phyloP scores from a whole-genome alignment of 2,113 vertebrate species.

The Leuciscus idus region DNA sequence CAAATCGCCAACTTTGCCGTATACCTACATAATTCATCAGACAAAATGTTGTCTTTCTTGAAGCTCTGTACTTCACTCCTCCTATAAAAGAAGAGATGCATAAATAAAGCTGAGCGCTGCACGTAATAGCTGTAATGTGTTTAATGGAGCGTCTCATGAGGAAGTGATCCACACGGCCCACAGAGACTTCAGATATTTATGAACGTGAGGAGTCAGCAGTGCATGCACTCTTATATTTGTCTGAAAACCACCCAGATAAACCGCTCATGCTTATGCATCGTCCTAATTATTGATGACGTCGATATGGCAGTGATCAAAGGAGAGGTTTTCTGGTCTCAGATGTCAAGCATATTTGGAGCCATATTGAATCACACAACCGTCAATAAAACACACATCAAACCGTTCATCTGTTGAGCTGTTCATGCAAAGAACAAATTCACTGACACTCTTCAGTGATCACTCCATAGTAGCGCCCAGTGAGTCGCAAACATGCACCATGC shows the following conservation, averaged over 20 bases:
- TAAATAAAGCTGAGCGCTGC: not conserved
- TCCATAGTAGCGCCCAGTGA: not conserved
- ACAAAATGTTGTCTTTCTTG: not conserved
- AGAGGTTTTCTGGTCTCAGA: not conserved
- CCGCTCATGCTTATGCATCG: not conserved
- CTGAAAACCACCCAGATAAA: conserved; percentile 9
- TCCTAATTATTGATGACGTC: conserved; percentile 2
- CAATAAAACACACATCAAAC: conserved; percentile 3
- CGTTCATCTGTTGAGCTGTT: conserved; percentile 12
- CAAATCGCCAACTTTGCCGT: not conserved
- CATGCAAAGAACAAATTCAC: not conserved
- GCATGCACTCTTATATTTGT: conserved; percentile 17
- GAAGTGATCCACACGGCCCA: conserved; percentile 19
- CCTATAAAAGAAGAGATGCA: not conserved
- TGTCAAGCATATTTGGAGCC: conserved; percentile 6
- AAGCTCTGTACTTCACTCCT: not conserved
- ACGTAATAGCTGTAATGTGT: not conserved
- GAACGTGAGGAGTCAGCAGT: conserved; percentile 28
- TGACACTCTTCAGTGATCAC: conserved; percentile 13
- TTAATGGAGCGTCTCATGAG: conserved; percentile 40
- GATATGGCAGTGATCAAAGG: not conserved
- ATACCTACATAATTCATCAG: not conserved
- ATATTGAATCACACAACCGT: conserved; percentile 13
- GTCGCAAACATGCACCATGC: not conserved
- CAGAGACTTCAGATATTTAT: conserved; percentile 38